These are phyloP conservation scores for Cotesia typhae DNA, from an alignment of 1,140 invertebrate species.

Conservation along the genomic window DNA sequence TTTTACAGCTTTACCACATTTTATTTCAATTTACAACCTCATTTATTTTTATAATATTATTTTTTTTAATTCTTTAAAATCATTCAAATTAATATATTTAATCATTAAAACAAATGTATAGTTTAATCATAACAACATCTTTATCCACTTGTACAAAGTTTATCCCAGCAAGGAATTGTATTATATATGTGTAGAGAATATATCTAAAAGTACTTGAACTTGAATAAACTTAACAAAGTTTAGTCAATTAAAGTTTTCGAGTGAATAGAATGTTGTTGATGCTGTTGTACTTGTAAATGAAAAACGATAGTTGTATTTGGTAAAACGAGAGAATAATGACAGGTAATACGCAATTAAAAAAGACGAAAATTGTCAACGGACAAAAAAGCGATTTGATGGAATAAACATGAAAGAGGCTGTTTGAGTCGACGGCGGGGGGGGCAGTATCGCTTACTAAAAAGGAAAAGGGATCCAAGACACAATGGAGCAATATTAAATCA, in stretches of 20 bases:
- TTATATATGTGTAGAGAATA: too few relatives aligned
- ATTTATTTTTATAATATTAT: neutral
- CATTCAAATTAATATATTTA: neutral
- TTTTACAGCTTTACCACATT: neutral
- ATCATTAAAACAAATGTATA: too few relatives aligned
- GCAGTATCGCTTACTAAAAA: constrained; percentile 55
- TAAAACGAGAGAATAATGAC: too few relatives aligned
- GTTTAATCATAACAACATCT: too few relatives aligned
- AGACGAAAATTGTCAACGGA: neutral
- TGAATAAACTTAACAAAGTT: constrained; percentile 61
- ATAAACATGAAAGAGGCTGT: neutral
- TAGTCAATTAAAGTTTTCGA: constrained; percentile 66
- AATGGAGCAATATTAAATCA: constrained; percentile 47
- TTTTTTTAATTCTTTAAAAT: neutral
- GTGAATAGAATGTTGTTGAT: neutral
- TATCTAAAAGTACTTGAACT: too few relatives aligned
- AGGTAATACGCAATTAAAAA: neutral
- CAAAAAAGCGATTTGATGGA: neutral
- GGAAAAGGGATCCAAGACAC: constrained; percentile 42
- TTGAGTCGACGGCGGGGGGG: constrained; percentile 9
- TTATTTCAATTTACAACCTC: neutral
- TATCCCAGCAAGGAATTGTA: too few relatives aligned
- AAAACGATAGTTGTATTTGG: too few relatives aligned
- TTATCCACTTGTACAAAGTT: neutral
- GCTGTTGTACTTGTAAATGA: too few relatives aligned